Conservation (phyloP, 1,140 invertebrate genomes). For the Drosophila parabipectinata region DNA sequence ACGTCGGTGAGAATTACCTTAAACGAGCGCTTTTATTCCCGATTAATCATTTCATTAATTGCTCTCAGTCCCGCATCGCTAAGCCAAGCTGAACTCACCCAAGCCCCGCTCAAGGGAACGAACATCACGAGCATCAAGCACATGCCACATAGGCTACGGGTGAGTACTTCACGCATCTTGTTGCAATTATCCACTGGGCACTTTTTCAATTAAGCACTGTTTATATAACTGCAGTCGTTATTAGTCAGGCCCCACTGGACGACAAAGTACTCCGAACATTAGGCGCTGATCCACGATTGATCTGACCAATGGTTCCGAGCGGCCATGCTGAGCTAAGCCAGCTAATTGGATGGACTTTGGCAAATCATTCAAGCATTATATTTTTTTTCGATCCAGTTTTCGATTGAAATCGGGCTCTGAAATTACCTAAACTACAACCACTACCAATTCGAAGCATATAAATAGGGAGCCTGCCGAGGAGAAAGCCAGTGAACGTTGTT, state of each 20-base stretch:
- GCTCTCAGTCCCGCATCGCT: too few relatives aligned
- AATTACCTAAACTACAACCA: slow-evolving; percentile 23
- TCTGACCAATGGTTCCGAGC: background rate
- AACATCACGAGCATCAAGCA: slow-evolving; percentile 24
- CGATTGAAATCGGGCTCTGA: slow-evolving; percentile 43
- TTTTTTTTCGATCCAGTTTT: slow-evolving; percentile 4
- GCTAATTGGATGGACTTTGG: slow-evolving; percentile 46
- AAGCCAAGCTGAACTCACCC: slow-evolving; percentile 42
- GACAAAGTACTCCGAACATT: slow-evolving; percentile 48
- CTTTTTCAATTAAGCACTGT: slow-evolving; percentile 47
- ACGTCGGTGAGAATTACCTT: slow-evolving; percentile 64
- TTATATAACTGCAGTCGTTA: slow-evolving; percentile 37
- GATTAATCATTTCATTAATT: slow-evolving; percentile 6
- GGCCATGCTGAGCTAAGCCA: slow-evolving; percentile 39
- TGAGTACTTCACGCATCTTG: slow-evolving; percentile 51
- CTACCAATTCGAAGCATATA: slow-evolving; percentile 30
- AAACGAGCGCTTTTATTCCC: slow-evolving; percentile 65
- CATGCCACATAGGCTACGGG: slow-evolving; percentile 10
- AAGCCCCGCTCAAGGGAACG: slow-evolving; percentile 30
- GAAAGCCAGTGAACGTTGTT: slow-evolving; percentile 23
- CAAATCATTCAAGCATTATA: slow-evolving; percentile 51
- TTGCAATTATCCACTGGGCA: slow-evolving; percentile 44
- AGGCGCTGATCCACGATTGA: slow-evolving; percentile 28
- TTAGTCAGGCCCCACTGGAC: slow-evolving; percentile 57
- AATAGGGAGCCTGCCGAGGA: slow-evolving; percentile 14